Percentiles rank a stretch among this genome's conserved stretches.
These are phyloP conservation scores for Dryobotodes eremita DNA, from an alignment of 2,888 invertebrate species.

Conservation along the genomic window DNA sequence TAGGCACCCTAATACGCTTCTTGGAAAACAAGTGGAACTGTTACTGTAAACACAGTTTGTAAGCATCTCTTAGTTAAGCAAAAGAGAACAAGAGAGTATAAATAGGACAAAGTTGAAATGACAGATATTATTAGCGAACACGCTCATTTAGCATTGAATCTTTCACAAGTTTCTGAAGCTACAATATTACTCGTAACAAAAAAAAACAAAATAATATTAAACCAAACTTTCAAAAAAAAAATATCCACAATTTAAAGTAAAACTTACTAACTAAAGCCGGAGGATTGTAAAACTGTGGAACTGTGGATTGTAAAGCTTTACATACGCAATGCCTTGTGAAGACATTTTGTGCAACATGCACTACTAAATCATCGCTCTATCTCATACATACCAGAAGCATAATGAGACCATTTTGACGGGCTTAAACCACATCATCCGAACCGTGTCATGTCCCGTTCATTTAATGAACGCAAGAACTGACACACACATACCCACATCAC, in stretches of 20 bases:
- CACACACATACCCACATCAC: conserved; percentile 9
- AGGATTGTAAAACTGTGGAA: not conserved
- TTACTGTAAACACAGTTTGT: conserved; percentile 17
- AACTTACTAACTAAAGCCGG: not conserved
- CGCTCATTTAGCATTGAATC: not conserved
- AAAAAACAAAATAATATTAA: too few relatives aligned
- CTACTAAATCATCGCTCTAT: not conserved
- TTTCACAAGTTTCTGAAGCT: not conserved
- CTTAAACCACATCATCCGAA: conserved; percentile 20
- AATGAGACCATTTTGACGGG: conserved; percentile 26
- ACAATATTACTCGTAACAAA: too few relatives aligned
- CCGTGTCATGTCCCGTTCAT: conserved; percentile 53
- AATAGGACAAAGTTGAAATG: not conserved
- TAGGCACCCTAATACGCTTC: conserved; percentile 49
- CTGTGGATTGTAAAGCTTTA: too few relatives aligned
- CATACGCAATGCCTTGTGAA: not conserved
- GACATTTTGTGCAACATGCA: not conserved
- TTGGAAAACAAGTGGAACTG: conserved; percentile 40
- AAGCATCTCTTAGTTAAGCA: not conserved
- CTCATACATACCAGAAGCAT: not conserved
- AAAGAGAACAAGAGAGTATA: not conserved
- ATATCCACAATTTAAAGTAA: not conserved
- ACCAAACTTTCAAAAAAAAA: too few relatives aligned
- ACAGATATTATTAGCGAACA: too few relatives aligned
- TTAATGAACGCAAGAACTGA: conserved; percentile 31